phyloP scores from a whole-genome alignment of 2,113 vertebrate species.

The Phrynosoma platyrhinos region DNA sequence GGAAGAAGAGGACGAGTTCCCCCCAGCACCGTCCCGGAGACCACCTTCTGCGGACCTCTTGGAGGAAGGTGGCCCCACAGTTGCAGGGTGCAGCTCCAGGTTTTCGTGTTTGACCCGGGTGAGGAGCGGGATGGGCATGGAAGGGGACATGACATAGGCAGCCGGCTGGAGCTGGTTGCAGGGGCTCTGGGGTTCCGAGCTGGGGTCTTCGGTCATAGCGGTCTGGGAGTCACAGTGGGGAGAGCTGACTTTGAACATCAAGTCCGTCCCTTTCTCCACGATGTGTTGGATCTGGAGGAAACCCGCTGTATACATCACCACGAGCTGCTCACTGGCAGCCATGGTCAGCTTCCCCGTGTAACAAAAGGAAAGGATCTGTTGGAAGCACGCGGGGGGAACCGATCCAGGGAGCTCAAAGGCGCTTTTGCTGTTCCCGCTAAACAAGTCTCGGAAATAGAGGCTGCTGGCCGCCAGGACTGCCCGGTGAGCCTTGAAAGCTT shows the following conservation, averaged over 20 bases:
- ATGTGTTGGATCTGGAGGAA: constrained; percentile 99
- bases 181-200: constrained; percentile 95
- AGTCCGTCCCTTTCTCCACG: constrained; percentile 95
- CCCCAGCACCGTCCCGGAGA: constrained; percentile 74
- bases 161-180: constrained; percentile 83
- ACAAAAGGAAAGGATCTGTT: constrained; percentile 98
- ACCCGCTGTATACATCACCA: constrained; percentile 99
- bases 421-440: constrained; percentile 94
- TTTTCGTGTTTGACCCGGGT: constrained; percentile 93
- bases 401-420: constrained; percentile 96
- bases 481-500: constrained; percentile 96
- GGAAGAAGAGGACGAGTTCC: constrained; percentile 28
- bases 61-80: constrained; percentile 68
- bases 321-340: constrained; percentile 98
- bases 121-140: constrained; percentile 83
- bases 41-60: constrained; percentile 67
- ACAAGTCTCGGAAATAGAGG: constrained; percentile 96
- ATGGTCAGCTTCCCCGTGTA: constrained; percentile 98
- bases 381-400: constrained; percentile 94
- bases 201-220: constrained; percentile 90
- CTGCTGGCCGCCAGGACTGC: constrained; percentile 96
- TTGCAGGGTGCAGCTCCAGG: constrained; percentile 78
- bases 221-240: constrained; percentile 99
- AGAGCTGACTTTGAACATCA: constrained; percentile 98
- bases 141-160: constrained; percentile 86